Base-by-base conservation (phyloP, 53 echinoderm and acorn worm species). In the Zoroaster sp. region DNA sequence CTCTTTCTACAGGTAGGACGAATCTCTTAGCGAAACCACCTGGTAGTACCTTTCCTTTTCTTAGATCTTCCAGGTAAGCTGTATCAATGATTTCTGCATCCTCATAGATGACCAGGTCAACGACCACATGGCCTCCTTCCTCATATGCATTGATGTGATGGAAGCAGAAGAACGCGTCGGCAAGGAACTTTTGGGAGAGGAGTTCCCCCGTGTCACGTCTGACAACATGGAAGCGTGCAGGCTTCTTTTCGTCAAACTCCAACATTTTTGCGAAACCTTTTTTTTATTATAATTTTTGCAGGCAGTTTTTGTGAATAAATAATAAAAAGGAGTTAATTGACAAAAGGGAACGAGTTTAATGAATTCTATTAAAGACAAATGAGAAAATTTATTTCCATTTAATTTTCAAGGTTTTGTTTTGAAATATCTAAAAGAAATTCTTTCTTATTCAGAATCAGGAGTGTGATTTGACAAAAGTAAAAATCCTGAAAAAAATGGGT, bases 141-240 rank as follows among this genome's bases (percentile, higher is more conserved):
- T 96, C 96, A 41, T 89, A 96, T 0, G 96, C 93, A 45, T 96
- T 96, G 82, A 91, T 78, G 72, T 94, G 93, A 74, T 96, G 96
- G 88, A 96, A 96, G 46, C 87, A 89, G 78, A 96, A 94, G 88
- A 96, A 91, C 34, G 94, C 59, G 25, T 93, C 90, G 17, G 94
- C 82, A 33, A 36, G 35, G 80, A 89, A 94, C 73, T 18, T 81
- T 28, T 81, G 83, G 40, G 81, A 14, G 43, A 94, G 38, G 14
- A 91, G 49, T 40, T 91, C 47, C 3, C 97, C 97, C 21, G 90
- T 93, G 28, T 74, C 87, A 3, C 94, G 89, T 15, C 78, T 85
- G 73, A 91, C 40, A 0, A 97, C 25, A 87, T 92, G 87, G 73
- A 97, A 92, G 13, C 77, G 87, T 2, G 89, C 89, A 2, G 34